Base-by-base conservation (phyloP, 2,888 invertebrate genomes). In the Autographa pulchrina region DNA sequence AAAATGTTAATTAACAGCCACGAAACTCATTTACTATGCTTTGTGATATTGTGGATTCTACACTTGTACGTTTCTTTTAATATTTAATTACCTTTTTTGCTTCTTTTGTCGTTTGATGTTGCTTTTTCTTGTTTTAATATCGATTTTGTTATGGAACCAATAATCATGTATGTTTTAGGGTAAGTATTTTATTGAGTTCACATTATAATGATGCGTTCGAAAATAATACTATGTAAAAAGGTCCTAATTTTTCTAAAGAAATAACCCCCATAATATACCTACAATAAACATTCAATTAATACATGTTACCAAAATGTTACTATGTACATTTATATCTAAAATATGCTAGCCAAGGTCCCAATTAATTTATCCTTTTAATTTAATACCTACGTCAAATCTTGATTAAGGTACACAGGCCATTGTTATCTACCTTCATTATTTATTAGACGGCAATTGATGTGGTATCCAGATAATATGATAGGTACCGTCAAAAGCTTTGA, bases 1-100 rank as follows among this genome's bases (percentile, higher is more conserved):
- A 88, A 89, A 91, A 90, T 87, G 89, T 89, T 92, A 92, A 91
- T 91, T 92, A 89, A 90, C 74, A 78, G 75, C 79, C 82, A 65
- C 74, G 74, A 83, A 87, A 86, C 85, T 85, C 86, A 87, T 91
- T 90, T 86, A 85, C 81, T 84, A 86, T 81, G 87, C 86, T 87
- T 84, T 81, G 86, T 77, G 80, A 85, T 83, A 84, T 83, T 82
- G 84, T 70, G 80, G 75, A 62, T 74, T 63, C 66, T 66, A 59
- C 54, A 72, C 52, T 35, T 35, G 35, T 35, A 58, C 75, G 67
- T 76, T 83, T 72, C 66, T 74, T 74, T 78, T 8, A 35, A 35
- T 35, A 35, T 72, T 71, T 68, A 67, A 72, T 79, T 81, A 76
- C 72, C 78, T 85, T 74, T 77, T 52, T n/a, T 8, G 16, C 63